Conservation (phyloP, 1,140 invertebrate genomes). For the Augochlora pura region DNA sequence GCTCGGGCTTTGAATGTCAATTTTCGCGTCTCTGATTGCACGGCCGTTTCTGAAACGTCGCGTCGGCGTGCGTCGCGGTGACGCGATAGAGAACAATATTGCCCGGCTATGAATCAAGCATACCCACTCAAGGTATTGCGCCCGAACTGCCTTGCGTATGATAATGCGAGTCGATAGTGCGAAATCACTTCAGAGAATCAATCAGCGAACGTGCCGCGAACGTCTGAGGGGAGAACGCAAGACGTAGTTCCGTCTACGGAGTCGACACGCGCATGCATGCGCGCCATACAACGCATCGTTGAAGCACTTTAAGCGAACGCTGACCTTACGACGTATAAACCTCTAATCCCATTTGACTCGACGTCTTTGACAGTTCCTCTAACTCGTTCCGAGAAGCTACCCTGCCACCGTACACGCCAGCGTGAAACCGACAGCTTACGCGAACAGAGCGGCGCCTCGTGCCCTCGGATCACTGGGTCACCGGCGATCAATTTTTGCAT, state of each 20-base stretch:
- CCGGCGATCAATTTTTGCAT: conserved; percentile 6
- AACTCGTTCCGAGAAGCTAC: conserved; percentile 59
- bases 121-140: conserved; percentile 48
- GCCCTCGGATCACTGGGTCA: neutral
- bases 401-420: conserved; percentile 6
- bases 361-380: conserved; percentile 57
- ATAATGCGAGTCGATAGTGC: conserved; percentile 57
- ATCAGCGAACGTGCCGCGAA: conserved; percentile 45
- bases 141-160: conserved; percentile 32
- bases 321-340: conserved; percentile 42
- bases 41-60: conserved; percentile 38
- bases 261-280: neutral
- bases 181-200: conserved; percentile 55
- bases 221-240: conserved; percentile 21
- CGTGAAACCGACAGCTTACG: conserved; percentile 17
- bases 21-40: conserved; percentile 6
- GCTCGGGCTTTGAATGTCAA: neutral
- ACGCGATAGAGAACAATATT: conserved; percentile 58
- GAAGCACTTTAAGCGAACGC: conserved; percentile 37
- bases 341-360: conserved; percentile 55
- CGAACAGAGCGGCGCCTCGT: neutral
- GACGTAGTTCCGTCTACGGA: neutral
- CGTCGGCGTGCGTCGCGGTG: conserved; percentile 45
- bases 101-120: conserved; percentile 56
- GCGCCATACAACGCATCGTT: conserved; percentile 4